Evolutionary conservation across 2,797 vertebrate genomes (phyloP).

Genomic region (Anguilla pacifica): DNA sequence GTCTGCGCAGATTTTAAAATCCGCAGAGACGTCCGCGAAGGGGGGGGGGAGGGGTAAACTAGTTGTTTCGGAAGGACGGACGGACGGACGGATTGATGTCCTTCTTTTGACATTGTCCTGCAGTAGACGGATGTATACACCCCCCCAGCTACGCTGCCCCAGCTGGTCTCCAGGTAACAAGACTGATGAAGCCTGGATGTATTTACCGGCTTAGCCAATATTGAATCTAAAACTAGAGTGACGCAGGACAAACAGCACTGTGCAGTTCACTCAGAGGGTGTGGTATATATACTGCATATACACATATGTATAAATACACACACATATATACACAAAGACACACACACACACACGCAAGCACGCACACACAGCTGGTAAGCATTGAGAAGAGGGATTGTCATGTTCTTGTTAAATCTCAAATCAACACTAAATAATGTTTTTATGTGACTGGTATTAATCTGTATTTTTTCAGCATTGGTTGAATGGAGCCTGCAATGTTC

Average conservation of each 20-base stretch:
- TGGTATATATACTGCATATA: not conserved
- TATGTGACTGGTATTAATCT: slow-evolving; percentile 47
- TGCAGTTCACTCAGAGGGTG: not conserved
- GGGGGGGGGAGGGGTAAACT: not conserved
- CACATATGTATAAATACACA: not conserved
- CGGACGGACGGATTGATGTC: not conserved
- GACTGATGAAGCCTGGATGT: not conserved
- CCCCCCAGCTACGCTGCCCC: not conserved
- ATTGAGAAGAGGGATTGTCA: not conserved
- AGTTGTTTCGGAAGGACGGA: not conserved
- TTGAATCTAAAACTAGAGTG: not conserved
- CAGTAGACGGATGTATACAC: not conserved
- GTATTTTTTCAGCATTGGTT: slow-evolving; percentile 43
- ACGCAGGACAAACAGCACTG: not conserved
- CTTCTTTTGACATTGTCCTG: not conserved
- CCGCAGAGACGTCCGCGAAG: not conserved
- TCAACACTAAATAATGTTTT: slow-evolving; percentile 39
- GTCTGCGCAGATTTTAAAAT: not conserved
- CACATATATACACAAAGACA: not conserved
- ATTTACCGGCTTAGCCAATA: slow-evolving; percentile 10
- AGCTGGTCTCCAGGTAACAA: not conserved
- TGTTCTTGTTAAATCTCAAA: not conserved
- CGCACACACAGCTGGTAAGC: not conserved
- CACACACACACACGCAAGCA: too few relatives aligned
- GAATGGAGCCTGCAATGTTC: slow-evolving; percentile 36